Evolutionary conservation across 2,113 vertebrate genomes (phyloP), one percentile per base, ranked within the genome.

Genomic region (Manacus vitellinus): DNA sequence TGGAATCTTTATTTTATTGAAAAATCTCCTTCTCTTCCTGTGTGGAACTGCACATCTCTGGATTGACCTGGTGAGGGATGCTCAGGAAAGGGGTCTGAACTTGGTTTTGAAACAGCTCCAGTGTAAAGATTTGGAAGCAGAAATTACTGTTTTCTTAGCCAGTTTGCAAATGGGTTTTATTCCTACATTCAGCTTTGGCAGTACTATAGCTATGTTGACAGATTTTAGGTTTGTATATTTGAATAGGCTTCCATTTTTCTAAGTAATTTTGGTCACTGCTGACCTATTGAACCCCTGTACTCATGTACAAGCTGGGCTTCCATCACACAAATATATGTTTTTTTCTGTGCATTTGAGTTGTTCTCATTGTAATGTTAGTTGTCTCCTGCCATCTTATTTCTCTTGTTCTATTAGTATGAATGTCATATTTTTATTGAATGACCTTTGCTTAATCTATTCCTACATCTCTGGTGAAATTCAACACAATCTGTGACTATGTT

Each of bases 381-480:
- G 56, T 77, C 41, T 91, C 37, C 59, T 80, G 16, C 47, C 72
- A 56, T 56, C 35, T 52, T 51, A 65, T 56, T 91, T 89, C 62
- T 78, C 47, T 78, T 92, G 27, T 86, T 82, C 35, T 72, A 56
- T 87, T 91, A 82, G 5, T 61, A 46, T 19, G 30, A 86, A 86
- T 75, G 93, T 56, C 63, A 74, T 56, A 78, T 72, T 92, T 88
- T 94, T 75, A 84, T 70, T 68, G 68, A 96, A 74, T 75, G 61
- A 95, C 47, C 73, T 95, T 95, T 92, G 31, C 35, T 84, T 89
- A 89, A 87, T 86, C 35, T 92, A 16, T 84, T 89, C 61, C 56
- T 86, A 37, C 58, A 65, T 75, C 17, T 80, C 43, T 3, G 3
- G 21, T 72, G 39, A 86, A 95, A 91, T 81, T 75, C 75, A 85